Conservation (phyloP, 1,140 invertebrate species). For the Trichomalopsis sarcophagae region DNA sequence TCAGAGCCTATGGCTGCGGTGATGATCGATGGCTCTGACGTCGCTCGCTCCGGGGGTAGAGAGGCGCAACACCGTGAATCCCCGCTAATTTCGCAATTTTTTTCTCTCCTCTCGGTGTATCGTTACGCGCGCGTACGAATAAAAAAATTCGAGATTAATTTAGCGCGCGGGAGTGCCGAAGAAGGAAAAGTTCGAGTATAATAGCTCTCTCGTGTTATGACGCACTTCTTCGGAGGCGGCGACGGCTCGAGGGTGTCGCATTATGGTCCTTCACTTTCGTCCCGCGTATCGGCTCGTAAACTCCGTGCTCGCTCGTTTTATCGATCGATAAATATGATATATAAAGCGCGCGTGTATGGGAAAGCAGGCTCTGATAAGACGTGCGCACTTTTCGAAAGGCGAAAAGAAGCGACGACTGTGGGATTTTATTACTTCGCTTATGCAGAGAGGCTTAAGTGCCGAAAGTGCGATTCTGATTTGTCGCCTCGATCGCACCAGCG, state of each 20-base stretch:
- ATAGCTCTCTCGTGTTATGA: background rate
- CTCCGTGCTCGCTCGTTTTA: background rate
- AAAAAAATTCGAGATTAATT: background rate
- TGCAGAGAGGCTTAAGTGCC: background rate
- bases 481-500: background rate
- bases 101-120: background rate
- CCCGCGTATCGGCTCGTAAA: background rate
- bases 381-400: background rate
- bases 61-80: background rate
- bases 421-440: background rate
- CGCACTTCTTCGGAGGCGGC: background rate
- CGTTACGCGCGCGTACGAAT: background rate
- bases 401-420: background rate
- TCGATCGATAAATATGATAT: constrained; percentile 4
- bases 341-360: background rate
- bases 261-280: constrained; percentile 16
- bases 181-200: background rate
- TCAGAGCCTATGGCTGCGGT: background rate
- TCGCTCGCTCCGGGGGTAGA: background rate
- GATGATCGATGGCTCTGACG: constrained; percentile 28
- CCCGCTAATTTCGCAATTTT: constrained; percentile 8
- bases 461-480: constrained; percentile 3
- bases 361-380: background rate
- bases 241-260: background rate
- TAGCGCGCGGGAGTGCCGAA: background rate